Evolutionary conservation across 2,113 vertebrate species (phyloP).

Genomic region (Myrmophylax atrothorax): DNA sequence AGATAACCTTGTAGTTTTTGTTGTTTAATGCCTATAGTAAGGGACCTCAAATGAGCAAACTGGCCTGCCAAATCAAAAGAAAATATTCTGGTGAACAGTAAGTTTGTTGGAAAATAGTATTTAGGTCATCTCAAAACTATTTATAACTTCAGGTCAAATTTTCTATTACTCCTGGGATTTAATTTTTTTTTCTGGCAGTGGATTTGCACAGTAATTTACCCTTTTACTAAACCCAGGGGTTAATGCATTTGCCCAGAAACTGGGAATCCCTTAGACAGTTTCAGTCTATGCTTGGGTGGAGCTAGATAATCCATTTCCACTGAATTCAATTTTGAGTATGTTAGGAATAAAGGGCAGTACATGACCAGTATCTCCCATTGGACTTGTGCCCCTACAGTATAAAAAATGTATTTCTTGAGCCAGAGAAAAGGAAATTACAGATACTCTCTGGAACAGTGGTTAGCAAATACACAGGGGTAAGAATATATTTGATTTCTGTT

Average conservation of each 20-base stretch:
- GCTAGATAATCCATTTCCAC: not conserved
- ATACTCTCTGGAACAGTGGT: not conserved
- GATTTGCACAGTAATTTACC: not conserved
- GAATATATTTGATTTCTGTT: not conserved
- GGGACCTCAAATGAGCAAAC: not conserved
- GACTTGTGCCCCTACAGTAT: not conserved
- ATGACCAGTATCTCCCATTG: not conserved
- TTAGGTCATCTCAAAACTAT: not conserved
- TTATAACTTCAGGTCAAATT: slow-evolving; percentile 8
- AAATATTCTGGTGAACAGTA: not conserved
- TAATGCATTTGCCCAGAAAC: not conserved
- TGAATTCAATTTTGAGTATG: not conserved
- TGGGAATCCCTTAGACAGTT: not conserved
- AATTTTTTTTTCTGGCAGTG: not conserved
- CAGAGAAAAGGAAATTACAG: not conserved
- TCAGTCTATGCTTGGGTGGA: not conserved
- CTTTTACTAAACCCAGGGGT: not conserved
- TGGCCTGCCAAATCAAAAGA: not conserved
- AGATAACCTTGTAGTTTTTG: not conserved
- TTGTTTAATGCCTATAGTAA: not conserved
- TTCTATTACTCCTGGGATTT: not conserved
- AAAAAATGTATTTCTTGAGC: not conserved
- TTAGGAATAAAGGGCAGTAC: not conserved
- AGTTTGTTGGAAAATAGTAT: slow-evolving; percentile 3
- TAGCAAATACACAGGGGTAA: not conserved